Percentiles rank a stretch among this genome's conserved stretches.
Evolutionary conservation across 2,113 vertebrate genomes (phyloP).

Genomic region (Phalacrocorax brasilianus): DNA sequence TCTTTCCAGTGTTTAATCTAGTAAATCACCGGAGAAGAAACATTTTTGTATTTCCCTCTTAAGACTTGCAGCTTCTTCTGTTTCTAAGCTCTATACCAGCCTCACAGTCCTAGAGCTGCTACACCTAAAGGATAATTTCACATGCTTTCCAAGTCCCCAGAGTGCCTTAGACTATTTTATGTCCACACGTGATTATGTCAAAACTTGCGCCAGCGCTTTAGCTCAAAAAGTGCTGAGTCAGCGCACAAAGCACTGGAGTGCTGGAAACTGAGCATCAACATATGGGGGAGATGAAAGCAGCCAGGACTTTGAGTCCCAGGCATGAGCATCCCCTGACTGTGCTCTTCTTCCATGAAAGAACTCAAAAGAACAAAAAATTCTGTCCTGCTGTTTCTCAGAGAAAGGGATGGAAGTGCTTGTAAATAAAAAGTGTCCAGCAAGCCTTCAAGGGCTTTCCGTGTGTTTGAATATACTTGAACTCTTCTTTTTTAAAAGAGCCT

Average conservation of each 20-base stretch:
- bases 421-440: neutral
- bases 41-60: neutral
- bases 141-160: neutral
- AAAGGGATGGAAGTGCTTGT: neutral
- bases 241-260: neutral
- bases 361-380: neutral
- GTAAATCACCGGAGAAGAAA: neutral
- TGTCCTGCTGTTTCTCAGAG: neutral
- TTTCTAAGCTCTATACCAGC: neutral
- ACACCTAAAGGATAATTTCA: neutral
- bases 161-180: neutral
- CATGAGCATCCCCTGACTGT: neutral
- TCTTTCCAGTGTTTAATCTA: neutral
- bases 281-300: neutral
- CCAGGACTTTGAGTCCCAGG: neutral
- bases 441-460: neutral
- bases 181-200: neutral
- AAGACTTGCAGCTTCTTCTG: neutral
- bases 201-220: neutral
- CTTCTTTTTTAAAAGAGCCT: neutral
- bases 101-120: neutral
- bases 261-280: accelerated
- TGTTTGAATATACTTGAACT: neutral
- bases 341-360: neutral
- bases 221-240: neutral